Percentiles rank a stretch among this genome's conserved stretches.
Evolutionary conservation across 2,113 vertebrate genomes (phyloP).

Genomic region (Vombatus ursinus): DNA sequence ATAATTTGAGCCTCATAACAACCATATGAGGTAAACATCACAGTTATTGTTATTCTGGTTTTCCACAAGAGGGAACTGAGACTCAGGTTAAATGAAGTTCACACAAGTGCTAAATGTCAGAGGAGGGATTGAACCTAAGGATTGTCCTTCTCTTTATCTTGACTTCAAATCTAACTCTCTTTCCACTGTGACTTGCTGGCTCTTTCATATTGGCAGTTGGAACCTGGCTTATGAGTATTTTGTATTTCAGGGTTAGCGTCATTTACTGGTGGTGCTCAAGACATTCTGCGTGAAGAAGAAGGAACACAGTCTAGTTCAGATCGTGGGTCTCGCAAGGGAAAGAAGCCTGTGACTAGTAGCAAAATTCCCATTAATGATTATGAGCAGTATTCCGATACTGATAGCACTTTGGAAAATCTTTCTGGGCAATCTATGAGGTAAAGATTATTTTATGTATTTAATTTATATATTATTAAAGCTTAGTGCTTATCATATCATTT

Average conservation of each 20-base stretch:
- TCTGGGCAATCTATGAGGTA: slow-evolving; percentile 90
- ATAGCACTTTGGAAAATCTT: slow-evolving; percentile 84
- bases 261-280: slow-evolving; percentile 80
- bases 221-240: slow-evolving; percentile 44
- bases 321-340: slow-evolving; percentile 80
- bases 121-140: neutral
- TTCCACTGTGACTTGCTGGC: neutral
- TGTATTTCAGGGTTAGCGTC: slow-evolving; percentile 78
- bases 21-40: neutral
- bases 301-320: slow-evolving; percentile 85
- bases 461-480: neutral
- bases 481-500: slow-evolving; percentile 16
- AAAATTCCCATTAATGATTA: slow-evolving; percentile 81
- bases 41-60: neutral
- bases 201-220: slow-evolving; percentile 22
- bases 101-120: slow-evolving; percentile 10
- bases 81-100: neutral
- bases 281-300: slow-evolving; percentile 84
- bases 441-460: slow-evolving; percentile 40
- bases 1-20: neutral
- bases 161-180: neutral
- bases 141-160: slow-evolving; percentile 30
- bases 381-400: slow-evolving; percentile 83
- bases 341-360: slow-evolving; percentile 78
- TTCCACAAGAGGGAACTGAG: neutral